These are phyloP conservation scores for Myotis brandtii DNA, from an alignment of 2,113 vertebrate genomes.

Conservation along the genomic window DNA sequence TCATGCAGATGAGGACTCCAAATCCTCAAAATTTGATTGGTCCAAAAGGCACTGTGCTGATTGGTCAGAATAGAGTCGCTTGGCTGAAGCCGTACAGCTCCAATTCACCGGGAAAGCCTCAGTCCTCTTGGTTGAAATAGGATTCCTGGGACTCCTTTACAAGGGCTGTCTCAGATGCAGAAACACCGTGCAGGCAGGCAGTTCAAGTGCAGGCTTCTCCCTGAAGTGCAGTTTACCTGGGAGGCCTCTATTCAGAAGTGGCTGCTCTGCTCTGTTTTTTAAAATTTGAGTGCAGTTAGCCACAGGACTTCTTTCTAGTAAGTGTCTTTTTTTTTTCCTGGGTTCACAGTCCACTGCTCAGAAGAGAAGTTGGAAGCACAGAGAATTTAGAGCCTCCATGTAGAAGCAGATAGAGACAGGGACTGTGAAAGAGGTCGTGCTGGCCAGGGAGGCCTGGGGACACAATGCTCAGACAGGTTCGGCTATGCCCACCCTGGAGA, in stretches of 20 bases:
- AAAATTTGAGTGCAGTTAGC: not conserved
- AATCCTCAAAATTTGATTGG: not conserved
- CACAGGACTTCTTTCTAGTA: not conserved
- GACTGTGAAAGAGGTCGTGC: accelerated
- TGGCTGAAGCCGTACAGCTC: not conserved
- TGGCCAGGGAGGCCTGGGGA: not conserved
- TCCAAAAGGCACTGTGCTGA: not conserved
- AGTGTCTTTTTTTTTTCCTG: not conserved
- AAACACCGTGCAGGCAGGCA: not conserved
- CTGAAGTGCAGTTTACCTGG: not conserved
- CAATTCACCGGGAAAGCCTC: not conserved
- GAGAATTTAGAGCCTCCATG: not conserved
- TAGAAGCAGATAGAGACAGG: not conserved
- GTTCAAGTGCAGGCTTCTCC: not conserved
- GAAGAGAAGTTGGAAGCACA: not conserved
- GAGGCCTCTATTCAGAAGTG: not conserved
- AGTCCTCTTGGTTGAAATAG: not conserved
- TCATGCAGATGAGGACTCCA: not conserved
- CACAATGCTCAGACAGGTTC: not conserved
- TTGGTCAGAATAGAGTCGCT: not conserved
- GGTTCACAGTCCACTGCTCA: not conserved
- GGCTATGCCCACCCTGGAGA: not conserved
- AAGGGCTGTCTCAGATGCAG: not conserved
- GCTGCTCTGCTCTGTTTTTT: not conserved
- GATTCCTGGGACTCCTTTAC: not conserved